Base-by-base conservation (phyloP, 2,888 invertebrate species). In the Aphodius sticticus region DNA sequence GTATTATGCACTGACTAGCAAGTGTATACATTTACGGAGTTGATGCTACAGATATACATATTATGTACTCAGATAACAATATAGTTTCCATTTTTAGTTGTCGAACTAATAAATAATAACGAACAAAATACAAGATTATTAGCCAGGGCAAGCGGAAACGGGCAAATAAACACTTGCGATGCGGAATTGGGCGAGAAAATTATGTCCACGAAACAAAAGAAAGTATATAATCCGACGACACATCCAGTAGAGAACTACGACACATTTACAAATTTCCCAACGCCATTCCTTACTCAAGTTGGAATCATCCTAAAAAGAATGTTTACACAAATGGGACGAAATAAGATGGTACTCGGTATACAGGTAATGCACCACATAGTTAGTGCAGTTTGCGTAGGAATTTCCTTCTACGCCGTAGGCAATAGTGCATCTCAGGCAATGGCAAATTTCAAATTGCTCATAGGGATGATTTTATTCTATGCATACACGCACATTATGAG, bases 331-430 rank as follows among this genome's bases (percentile, higher is more conserved):
- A 78, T 78, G 79, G 37, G 72, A 0, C 76, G 81, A 69, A 80
- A 81, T 53, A 80, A 79, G 26, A 15, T 37, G 14, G 53, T 76
- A 70, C 16, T 81, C 15, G n/a, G 36, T 16, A 79, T 81, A 12
- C 81, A 81, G 70, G 16, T 77, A 9, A n/a, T 70, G 5, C 79
- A 80, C 76, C 81, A 81, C 53, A n/a, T 81, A 26, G 15, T 81
- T 12, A 75, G 76, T 76, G 79, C 76, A 0, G 7, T 76, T 16
- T 76, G 76, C 12, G 3, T 81, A 7, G 80, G 81, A 3, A 16
- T 75, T 12, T 71, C 37, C 5, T 81, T 80, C 26, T 76, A 69
- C 14, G 16, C 36, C 6, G 71, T 80, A 4, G 81, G 81, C 26
- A 80, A 80, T 53, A 78, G 80, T 35, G 81, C 77, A 0, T 70